Evolutionary conservation across 2,888 invertebrate genomes (phyloP).

Genomic region (Andrena praecox): DNA sequence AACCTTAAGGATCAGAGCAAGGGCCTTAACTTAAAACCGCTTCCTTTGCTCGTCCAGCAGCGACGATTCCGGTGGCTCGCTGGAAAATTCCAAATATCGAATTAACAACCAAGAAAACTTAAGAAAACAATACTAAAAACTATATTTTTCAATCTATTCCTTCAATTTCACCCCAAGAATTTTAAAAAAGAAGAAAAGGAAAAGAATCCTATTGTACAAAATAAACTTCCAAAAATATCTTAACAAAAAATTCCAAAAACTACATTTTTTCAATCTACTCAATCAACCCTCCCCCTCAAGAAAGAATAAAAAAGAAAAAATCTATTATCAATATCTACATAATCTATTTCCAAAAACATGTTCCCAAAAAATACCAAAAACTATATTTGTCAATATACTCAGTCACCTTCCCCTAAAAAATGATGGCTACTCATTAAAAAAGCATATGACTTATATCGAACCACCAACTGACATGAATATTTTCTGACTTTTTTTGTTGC

Average conservation of each 20-base stretch:
- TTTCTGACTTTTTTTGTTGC: neutral
- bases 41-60: neutral
- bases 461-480: neutral
- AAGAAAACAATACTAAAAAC: neutral
- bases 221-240: too few species aligned
- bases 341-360: too few species aligned
- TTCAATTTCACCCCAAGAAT: too few species aligned
- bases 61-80: conserved; percentile 27
- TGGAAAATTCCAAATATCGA: conserved; percentile 6
- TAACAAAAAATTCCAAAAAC: neutral
- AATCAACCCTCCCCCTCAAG: too few species aligned
- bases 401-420: too few species aligned
- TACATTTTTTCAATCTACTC: neutral
- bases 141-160: neutral
- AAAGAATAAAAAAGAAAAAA: too few species aligned
- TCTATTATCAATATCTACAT: too few species aligned
- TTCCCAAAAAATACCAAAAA: neutral
- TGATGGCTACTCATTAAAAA: too few species aligned
- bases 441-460: too few species aligned
- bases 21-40: conserved; percentile 8
- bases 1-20: neutral
- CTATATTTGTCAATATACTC: neutral
- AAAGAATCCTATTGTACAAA: too few species aligned
- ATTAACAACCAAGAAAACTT: neutral
- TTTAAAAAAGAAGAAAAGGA: too few species aligned